These are phyloP conservation scores for Ormia ochracea DNA, from an alignment of 2,888 invertebrate species.

Conservation along the genomic window DNA sequence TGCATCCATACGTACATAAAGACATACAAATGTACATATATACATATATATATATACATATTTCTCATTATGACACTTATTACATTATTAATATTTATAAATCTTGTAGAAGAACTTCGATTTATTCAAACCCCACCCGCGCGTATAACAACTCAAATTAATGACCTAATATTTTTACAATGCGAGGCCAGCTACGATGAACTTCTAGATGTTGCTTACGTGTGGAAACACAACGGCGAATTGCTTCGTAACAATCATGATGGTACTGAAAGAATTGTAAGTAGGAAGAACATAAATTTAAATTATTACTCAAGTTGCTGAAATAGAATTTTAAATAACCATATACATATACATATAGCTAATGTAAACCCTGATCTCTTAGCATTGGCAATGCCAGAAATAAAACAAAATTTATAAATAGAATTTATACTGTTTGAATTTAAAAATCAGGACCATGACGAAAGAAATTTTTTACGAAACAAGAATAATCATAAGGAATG, in stretches of 20 bases:
- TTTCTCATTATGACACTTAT: too few relatives aligned
- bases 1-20: constrained; percentile 50
- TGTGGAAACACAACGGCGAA: constrained; percentile 94
- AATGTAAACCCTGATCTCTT: too few relatives aligned
- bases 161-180: constrained; percentile 84
- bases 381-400: too few relatives aligned
- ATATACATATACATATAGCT: too few relatives aligned
- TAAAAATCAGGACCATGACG: too few relatives aligned
- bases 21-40: background rate
- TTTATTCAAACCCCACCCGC: constrained; percentile 84
- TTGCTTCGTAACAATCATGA: constrained; percentile 81
- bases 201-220: constrained; percentile 91
- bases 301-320: too few relatives aligned
- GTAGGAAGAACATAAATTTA: constrained; percentile 53
- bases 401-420: too few relatives aligned
- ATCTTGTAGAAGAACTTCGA: constrained; percentile 83
- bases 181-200: constrained; percentile 92
- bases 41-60: background rate
- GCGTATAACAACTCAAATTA: constrained; percentile 82
- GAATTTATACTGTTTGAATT: too few relatives aligned
- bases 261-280: constrained; percentile 78
- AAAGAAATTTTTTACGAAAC: too few relatives aligned
- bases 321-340: too few relatives aligned
- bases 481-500: too few relatives aligned
- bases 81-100: too few relatives aligned